These are phyloP conservation scores for Gasterosteus aculeatus DNA, from an alignment of 2,113 vertebrate species.

Conservation along the genomic window DNA sequence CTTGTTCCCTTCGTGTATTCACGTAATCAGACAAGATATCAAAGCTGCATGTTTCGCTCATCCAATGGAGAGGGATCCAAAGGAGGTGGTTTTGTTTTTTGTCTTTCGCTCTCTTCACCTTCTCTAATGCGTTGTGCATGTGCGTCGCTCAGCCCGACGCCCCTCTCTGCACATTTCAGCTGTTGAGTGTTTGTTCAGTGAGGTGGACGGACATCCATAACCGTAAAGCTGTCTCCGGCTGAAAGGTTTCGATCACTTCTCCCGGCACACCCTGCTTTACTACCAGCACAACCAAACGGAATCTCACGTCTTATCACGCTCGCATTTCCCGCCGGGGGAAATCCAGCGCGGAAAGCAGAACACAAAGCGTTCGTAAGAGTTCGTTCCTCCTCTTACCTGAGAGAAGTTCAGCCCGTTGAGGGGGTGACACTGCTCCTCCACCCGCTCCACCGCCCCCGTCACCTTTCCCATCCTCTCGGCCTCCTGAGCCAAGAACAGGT, in stretches of 20 bases:
- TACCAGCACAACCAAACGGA: constrained; percentile 6
- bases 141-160: constrained; percentile 34
- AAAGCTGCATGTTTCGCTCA: constrained; percentile 62
- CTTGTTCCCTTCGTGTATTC: constrained; percentile 15
- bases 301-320: not conserved
- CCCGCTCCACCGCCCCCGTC: constrained; percentile 93
- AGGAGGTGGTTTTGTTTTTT: too few relatives aligned
- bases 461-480: constrained; percentile 91
- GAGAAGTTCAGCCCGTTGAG: constrained; percentile 97
- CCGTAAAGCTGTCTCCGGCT: constrained; percentile 62
- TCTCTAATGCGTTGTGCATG: constrained; percentile 48
- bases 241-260: constrained; percentile 43
- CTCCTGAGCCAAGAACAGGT: constrained; percentile 95
- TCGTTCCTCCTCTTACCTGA: constrained; percentile 83
- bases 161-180: constrained; percentile 48
- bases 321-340: not conserved
- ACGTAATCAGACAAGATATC: constrained; percentile 28
- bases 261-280: not conserved
- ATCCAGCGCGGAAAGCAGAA: constrained; percentile 4
- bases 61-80: not conserved
- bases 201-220: constrained; percentile 59
- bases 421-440: constrained; percentile 97
- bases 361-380: constrained; percentile 2
- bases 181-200: constrained; percentile 60
- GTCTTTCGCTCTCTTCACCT: constrained; percentile 53